Evolutionary conservation across 2,113 vertebrate genomes (phyloP), one percentile per base, ranked within the genome.

Genomic region (Chaenocephalus aceratus): DNA sequence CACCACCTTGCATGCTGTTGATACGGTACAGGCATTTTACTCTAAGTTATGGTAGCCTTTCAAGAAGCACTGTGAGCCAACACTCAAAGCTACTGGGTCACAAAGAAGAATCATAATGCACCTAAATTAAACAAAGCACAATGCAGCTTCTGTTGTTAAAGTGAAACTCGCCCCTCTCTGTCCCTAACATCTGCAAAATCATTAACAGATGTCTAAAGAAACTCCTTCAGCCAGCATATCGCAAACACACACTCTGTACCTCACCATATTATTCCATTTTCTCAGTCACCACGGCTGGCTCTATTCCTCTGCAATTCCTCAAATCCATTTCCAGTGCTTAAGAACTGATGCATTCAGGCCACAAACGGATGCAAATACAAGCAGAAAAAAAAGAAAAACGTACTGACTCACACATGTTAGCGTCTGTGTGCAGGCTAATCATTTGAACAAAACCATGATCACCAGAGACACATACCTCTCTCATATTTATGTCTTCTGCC

Each of bases 61-160:
- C 61, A 44, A 56, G 10, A 14, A 77, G 53, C 13, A 23, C 16
- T 60, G 34, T 5, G 45, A 86, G 79, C 86, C 79, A 88, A 83
- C 65, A 69, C 69, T 87, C 72, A 6, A 66, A 60, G 49, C 73
- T 80, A 75, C 88, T 64, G 69, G 70, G 84, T 84, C 56, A 82
- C 82, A 75, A 70, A 78, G 68, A 84, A 80, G 84, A 72, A 91
- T 87, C 75, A 87, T 77, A 92, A 92, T 85, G 83, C 89, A 87
- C 76, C 61, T 78, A 86, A 94, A 91, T 93, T 86, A 93, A 82
- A 88, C 88, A 86, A 88, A 94, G 90, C 85, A 95, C 95, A 95
- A 95, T 94, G 87, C 81, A 77, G 92, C 94, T 94, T 94, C 93
- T 94, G 94, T 95, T 94, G 91, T 92, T 91, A 87, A 82, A 91